These are phyloP conservation scores for Tauraco erythrolophus DNA, from an alignment of 2,113 vertebrate species.

Conservation along the genomic window DNA sequence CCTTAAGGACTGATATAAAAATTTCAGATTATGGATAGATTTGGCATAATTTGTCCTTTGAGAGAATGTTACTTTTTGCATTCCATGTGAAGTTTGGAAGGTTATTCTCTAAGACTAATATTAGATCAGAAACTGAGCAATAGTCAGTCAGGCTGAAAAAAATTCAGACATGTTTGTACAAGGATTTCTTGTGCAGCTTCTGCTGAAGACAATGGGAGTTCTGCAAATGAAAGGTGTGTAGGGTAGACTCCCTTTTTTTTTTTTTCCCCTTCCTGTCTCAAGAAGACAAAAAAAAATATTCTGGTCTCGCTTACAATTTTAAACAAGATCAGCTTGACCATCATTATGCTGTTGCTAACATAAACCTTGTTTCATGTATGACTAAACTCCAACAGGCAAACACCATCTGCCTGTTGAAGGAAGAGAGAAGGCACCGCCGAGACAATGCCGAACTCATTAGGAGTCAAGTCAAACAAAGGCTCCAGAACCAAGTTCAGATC, in stretches of 20 bases:
- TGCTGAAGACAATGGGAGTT: neutral
- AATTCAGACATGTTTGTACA: neutral
- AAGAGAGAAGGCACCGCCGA: neutral
- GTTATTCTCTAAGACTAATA: neutral
- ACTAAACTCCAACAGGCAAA: constrained; percentile 73
- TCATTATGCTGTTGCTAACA: constrained; percentile 59
- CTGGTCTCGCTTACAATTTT: constrained; percentile 45
- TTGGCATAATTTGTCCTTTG: neutral
- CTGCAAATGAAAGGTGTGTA: neutral
- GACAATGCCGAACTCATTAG: neutral
- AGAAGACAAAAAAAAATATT: constrained; percentile 14
- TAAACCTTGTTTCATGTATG: constrained; percentile 65
- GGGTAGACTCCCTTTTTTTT: too few species aligned
- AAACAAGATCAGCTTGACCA: constrained; percentile 50
- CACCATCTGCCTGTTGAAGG: constrained; percentile 70
- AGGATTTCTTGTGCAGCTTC: neutral
- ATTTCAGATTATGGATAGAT: neutral
- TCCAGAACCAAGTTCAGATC: neutral
- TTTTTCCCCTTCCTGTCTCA: neutral
- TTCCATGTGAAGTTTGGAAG: neutral
- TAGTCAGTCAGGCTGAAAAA: neutral
- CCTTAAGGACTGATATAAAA: neutral
- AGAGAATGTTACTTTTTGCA: neutral
- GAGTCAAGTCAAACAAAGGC: neutral
- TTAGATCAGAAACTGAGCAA: neutral